Conservation (phyloP, 2,797 vertebrate genomes). For the Pempheris klunzingeri region DNA sequence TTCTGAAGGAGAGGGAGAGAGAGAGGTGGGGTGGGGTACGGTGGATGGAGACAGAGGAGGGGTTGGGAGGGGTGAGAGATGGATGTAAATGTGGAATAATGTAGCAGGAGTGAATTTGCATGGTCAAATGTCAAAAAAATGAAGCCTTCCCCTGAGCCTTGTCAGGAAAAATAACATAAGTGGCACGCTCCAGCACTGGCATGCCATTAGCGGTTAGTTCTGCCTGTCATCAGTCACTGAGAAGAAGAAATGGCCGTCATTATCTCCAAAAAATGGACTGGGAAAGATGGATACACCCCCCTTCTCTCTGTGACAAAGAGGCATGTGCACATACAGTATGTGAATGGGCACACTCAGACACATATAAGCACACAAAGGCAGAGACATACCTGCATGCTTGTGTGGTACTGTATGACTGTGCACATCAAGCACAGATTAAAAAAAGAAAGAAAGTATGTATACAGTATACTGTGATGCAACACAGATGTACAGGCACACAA, state of each 20-base stretch:
- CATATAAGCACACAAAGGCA: slow-evolving; percentile 56
- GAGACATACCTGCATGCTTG: slow-evolving; percentile 44
- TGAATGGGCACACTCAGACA: slow-evolving; percentile 60
- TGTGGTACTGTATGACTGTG: slow-evolving; percentile 28
- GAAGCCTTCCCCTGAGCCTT: slow-evolving; percentile 98
- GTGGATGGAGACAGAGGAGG: slow-evolving; percentile 66
- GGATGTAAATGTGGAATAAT: slow-evolving; percentile 99
- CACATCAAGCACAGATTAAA: slow-evolving; percentile 39
- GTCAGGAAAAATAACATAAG: slow-evolving; percentile 98
- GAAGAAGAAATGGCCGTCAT: slow-evolving; percentile 94
- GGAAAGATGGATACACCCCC: slow-evolving; percentile 82
- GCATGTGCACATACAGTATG: slow-evolving; percentile 52
- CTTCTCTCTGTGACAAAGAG: slow-evolving; percentile 67
- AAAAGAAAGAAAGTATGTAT: slow-evolving; percentile 33
- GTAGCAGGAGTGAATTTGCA: slow-evolving; percentile 99
- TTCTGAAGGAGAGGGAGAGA: slow-evolving; percentile 48
- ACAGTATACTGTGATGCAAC: slow-evolving; percentile 15
- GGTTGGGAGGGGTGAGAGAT: slow-evolving; percentile 68
- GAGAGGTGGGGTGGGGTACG: slow-evolving; percentile 47
- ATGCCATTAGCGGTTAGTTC: slow-evolving; percentile 98
- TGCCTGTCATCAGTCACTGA: slow-evolving; percentile 96
- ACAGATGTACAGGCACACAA: slow-evolving; percentile 11
- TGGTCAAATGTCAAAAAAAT: slow-evolving; percentile 99
- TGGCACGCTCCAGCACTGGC: slow-evolving; percentile 93
- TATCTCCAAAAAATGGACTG: slow-evolving; percentile 88